These are phyloP conservation scores for Enhydra lutris DNA, from an alignment of 2,113 vertebrate species.

Conservation along the genomic window DNA sequence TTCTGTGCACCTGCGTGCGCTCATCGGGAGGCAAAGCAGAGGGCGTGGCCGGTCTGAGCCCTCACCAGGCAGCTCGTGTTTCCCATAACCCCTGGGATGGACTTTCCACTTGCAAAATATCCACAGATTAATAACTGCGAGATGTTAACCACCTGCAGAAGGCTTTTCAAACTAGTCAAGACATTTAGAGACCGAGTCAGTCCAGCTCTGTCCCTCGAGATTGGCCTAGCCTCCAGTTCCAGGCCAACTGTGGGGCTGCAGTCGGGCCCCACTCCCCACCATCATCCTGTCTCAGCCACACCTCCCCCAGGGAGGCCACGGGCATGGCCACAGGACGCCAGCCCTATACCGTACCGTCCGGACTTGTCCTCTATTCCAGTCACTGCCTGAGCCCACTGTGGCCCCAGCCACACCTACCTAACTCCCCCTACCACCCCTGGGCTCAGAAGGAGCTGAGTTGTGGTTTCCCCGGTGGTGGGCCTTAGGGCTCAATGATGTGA, in stretches of 20 bases:
- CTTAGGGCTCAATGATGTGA: background rate
- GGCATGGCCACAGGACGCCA: rapidly evolving
- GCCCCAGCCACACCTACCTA: background rate
- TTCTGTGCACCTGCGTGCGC: background rate
- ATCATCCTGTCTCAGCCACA: background rate
- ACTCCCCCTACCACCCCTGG: background rate
- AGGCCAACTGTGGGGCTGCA: background rate
- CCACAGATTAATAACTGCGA: background rate
- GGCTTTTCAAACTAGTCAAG: background rate
- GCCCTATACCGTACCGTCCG: rapidly evolving
- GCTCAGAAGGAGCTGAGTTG: background rate
- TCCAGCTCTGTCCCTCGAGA: background rate
- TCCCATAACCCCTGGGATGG: background rate
- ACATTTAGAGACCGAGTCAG: background rate
- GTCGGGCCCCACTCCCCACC: rapidly evolving
- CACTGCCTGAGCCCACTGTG: rapidly evolving
- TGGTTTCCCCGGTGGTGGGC: background rate
- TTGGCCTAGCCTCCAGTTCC: background rate
- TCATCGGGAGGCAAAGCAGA: background rate
- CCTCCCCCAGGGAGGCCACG: background rate
- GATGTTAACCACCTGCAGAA: background rate
- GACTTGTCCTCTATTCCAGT: background rate
- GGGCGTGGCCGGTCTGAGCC: background rate
- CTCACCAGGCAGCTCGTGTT: background rate
- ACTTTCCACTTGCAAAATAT: background rate